These are phyloP conservation scores for Drosophila recens DNA, from an alignment of 2,888 invertebrate genomes.

Conservation along the genomic window DNA sequence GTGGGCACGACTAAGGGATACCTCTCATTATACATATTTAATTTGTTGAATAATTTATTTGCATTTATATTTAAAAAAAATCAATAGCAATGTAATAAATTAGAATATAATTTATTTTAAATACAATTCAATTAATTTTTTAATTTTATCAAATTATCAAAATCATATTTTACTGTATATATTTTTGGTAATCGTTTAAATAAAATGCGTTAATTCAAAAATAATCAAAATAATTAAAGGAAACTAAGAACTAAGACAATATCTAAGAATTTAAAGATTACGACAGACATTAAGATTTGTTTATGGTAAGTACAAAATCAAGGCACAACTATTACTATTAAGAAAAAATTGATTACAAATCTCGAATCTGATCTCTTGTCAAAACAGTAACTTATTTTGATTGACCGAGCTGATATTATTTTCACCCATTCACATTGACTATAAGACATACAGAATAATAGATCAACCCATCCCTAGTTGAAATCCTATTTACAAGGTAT, in stretches of 20 bases:
- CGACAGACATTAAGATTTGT: too few relatives aligned
- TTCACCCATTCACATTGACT: neutral
- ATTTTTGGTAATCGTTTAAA: neutral
- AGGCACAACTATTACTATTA: too few relatives aligned
- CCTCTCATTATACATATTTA: neutral
- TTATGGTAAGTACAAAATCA: too few relatives aligned
- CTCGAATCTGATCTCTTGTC: neutral
- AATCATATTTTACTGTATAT: neutral
- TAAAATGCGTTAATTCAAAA: neutral
- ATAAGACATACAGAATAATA: neutral
- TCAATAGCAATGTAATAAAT: too few relatives aligned
- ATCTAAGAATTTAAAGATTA: neutral
- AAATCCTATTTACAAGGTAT: conserved; percentile 1
- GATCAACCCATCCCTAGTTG: neutral
- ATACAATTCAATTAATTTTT: too few relatives aligned
- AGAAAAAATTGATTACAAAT: neutral
- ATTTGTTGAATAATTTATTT: neutral
- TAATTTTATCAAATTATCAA: neutral
- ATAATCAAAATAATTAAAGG: too few relatives aligned
- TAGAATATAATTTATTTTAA: too few relatives aligned
- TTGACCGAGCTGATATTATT: neutral
- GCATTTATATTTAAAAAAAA: too few relatives aligned
- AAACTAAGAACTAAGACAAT: neutral
- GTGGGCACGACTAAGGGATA: neutral
- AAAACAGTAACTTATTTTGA: neutral